Evolutionary conservation across 1,140 invertebrate species (phyloP).

Genomic region (Camponotus pennsylvanicus): DNA sequence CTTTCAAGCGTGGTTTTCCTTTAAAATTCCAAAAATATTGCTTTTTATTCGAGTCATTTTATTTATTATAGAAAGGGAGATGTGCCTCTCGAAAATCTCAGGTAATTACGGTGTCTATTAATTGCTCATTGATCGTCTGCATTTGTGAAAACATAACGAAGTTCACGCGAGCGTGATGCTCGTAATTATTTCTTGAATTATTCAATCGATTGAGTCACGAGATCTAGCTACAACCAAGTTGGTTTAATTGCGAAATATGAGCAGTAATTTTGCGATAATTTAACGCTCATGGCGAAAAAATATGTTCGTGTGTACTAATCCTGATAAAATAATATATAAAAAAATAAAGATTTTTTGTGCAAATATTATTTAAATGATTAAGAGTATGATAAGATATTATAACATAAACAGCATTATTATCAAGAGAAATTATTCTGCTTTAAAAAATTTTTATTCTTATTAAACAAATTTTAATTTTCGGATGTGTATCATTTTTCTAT

Average conservation of each 20-base stretch:
- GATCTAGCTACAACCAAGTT: neutral
- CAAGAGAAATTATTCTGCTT: too few relatives aligned
- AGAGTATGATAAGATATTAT: neutral
- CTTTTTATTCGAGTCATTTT: neutral
- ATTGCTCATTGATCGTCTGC: constrained; percentile 25
- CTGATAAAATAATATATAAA: neutral
- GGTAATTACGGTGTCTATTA: constrained; percentile 1
- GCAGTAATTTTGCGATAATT: neutral
- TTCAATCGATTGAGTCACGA: constrained; percentile 47
- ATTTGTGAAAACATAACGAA: constrained; percentile 7
- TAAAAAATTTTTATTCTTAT: neutral
- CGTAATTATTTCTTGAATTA: constrained; percentile 56
- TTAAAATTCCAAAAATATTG: constrained; percentile 30
- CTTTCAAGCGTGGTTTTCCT: constrained; percentile 24
- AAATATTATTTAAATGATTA: neutral
- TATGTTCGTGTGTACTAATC: neutral
- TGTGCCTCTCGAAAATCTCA: constrained; percentile 5
- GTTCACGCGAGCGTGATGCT: neutral
- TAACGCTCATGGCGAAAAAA: neutral
- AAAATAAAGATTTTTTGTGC: constrained; percentile 10
- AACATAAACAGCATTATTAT: neutral
- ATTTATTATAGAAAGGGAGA: neutral
- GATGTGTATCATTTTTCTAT: neutral
- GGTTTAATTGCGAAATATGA: constrained; percentile 4
- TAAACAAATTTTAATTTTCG: neutral